Base-by-base conservation (phyloP, 2,113 vertebrate genomes). In the Odontesthes bonariensis region DNA sequence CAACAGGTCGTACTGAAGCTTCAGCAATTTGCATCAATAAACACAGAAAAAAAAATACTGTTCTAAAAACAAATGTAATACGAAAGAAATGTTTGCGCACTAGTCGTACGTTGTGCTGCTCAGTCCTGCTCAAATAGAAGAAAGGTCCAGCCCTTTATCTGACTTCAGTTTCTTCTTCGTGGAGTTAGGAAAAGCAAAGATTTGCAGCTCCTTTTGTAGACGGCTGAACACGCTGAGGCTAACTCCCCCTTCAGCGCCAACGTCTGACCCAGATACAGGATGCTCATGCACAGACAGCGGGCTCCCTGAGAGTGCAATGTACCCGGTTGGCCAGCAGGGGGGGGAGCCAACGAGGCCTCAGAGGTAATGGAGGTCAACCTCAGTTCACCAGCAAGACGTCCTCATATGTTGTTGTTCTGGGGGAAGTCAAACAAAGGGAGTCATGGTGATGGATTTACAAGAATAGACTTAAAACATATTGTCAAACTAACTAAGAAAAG, bases 351-450 rank as follows among this genome's bases (percentile, higher is more conserved):
- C 59, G 70, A 74, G 57, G 42, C 17, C 17, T 74, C 58, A 69
- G 17, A 58, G 60, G 42, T 68, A 32, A 58, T 65, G 13, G 35
- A 64, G 54, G 67, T 68, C 53, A 22, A 13, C 17, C n/a, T 93
- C 84, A 95, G 87, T 95, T 95, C 75, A 95, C 93, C 53, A 94
- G 79, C 20, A 94, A 86, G 71, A 88, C 91, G 6, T 95, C 94
- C 42, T 95, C 94, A 10, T 94, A 94, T 0, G 94, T 94, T 0
- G 94, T 95, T 3, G 93, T 94, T 83, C 94, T 95, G 89, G 13
- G 33, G 19, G 42, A 75, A 11, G 77, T 22, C 9, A 56, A 46
- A 84, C 6, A 22, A 3, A 66, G 3, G 8, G 8, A 8, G 35
- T 44, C 5, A 44, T 44, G 42, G 4, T 44, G 13, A 44, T 44